A percentile compares a stretch with the other conserved stretches of the same genome.
phyloP scores from a whole-genome alignment of 2,113 vertebrate genomes.

The Phylloscopus trochiloides region DNA sequence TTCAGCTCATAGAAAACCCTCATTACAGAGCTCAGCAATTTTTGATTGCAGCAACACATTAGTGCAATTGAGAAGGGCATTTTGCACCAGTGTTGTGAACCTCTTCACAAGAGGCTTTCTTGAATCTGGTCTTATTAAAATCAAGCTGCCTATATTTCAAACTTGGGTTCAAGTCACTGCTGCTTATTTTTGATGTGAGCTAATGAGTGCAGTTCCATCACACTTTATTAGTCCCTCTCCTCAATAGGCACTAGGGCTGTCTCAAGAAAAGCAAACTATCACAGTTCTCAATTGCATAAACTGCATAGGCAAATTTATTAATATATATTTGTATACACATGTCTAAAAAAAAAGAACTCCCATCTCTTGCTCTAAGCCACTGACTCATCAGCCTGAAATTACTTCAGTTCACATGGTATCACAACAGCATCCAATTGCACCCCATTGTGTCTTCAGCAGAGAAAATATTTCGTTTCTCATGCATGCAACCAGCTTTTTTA shows the following conservation, averaged over 20 bases:
- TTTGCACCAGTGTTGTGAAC: not conserved
- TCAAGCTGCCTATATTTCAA: not conserved
- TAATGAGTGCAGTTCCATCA: not conserved
- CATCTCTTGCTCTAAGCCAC: not conserved
- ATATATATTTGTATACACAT: not conserved
- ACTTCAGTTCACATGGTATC: not conserved
- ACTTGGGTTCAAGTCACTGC: not conserved
- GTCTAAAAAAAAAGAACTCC: not conserved
- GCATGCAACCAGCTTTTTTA: not conserved
- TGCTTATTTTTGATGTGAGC: not conserved
- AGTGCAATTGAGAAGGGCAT: not conserved
- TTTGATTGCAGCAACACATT: not conserved
- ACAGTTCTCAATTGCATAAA: not conserved
- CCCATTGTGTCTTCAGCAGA: not conserved
- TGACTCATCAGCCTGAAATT: not conserved
- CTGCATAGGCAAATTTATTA: not conserved
- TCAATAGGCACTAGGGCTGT: not conserved
- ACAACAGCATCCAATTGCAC: not conserved
- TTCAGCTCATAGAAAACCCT: accelerated
- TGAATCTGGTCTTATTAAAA: not conserved
- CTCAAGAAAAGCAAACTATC: not conserved
- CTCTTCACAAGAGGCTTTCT: not conserved
- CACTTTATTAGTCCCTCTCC: not conserved
- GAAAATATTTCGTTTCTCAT: not conserved
- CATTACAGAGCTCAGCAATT: not conserved